Percentiles rank a stretch among this genome's conserved stretches.
Conservation (phyloP, 1,140 invertebrate species). For the Holcopasites calliopsidis region DNA sequence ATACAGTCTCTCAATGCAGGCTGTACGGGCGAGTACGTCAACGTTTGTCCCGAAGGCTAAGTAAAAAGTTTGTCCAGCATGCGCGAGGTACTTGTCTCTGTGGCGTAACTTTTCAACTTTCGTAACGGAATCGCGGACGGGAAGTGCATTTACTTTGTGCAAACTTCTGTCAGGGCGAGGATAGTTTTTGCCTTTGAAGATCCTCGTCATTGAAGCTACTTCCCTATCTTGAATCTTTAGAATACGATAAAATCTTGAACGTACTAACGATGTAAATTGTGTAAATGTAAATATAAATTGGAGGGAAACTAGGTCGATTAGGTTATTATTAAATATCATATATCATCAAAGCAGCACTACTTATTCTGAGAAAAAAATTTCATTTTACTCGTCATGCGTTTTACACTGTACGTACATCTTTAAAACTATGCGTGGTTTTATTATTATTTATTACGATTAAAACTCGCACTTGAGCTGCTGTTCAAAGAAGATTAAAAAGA, state of each 20-base stretch:
- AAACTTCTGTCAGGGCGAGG: neutral
- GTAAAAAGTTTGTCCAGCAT: slow-evolving; percentile 48
- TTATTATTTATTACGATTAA: no score
- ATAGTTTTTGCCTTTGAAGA: neutral
- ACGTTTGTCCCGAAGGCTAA: slow-evolving; percentile 4
- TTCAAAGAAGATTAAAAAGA: no score
- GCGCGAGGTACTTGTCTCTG: slow-evolving; percentile 4
- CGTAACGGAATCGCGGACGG: neutral
- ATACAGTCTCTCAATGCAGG: neutral
- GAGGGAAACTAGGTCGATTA: no score
- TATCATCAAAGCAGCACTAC: no score
- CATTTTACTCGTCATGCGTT: no score
- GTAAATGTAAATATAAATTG: no score
- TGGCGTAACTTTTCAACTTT: slow-evolving; percentile 36
- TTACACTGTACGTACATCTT: no score
- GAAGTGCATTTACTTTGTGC: slow-evolving; percentile 22
- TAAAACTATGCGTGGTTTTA: no score
- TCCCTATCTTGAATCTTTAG: no score
- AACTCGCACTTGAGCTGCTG: no score
- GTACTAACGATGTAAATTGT: neutral
- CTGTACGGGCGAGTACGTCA: neutral
- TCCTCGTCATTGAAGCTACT: neutral
- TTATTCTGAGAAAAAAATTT: no score
- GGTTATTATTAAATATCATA: no score
- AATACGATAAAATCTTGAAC: neutral